phyloP scores from a whole-genome alignment of 2,888 invertebrate species.

The Cheilosia variabilis region DNA sequence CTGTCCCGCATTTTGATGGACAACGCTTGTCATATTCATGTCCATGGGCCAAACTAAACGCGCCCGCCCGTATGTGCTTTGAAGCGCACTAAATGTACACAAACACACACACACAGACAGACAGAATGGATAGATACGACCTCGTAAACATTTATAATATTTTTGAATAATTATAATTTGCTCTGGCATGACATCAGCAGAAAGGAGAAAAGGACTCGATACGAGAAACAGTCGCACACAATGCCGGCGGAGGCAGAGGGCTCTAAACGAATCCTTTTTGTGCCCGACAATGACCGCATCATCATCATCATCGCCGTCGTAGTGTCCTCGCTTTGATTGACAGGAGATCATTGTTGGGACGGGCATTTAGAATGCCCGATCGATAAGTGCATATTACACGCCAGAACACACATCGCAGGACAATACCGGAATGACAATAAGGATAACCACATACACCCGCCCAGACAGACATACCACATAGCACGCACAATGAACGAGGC shows the following conservation, averaged over 20 bases:
- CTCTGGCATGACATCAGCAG: constrained; percentile 63
- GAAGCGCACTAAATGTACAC: not conserved
- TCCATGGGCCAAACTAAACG: constrained; percentile 51
- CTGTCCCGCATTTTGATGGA: constrained; percentile 72
- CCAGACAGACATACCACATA: constrained; percentile 28
- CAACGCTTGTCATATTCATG: constrained; percentile 64
- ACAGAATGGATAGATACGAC: constrained; percentile 15
- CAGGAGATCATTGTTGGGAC: constrained; percentile 74
- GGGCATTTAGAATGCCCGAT: constrained; percentile 71
- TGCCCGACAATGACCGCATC: constrained; percentile 66
- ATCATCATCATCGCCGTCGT: constrained; percentile 17
- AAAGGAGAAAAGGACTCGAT: constrained; percentile 65
- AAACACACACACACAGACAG: not conserved
- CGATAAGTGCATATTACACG: constrained; percentile 75
- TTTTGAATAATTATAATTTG: constrained; percentile 75
- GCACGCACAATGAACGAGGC: constrained; percentile 28
- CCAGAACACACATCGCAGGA: constrained; percentile 69
- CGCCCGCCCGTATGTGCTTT: constrained; percentile 34
- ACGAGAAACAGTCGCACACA: constrained; percentile 25
- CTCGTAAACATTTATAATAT: constrained; percentile 71
- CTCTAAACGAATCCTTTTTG: constrained; percentile 59
- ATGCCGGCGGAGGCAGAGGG: not conserved
- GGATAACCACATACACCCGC: constrained; percentile 48
- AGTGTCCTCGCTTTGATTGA: constrained; percentile 61
- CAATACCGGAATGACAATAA: constrained; percentile 57